Evolutionary conservation across 1,140 invertebrate genomes (phyloP), one percentile per base, ranked within the genome.

Genomic region (Microvelia longipes): DNA sequence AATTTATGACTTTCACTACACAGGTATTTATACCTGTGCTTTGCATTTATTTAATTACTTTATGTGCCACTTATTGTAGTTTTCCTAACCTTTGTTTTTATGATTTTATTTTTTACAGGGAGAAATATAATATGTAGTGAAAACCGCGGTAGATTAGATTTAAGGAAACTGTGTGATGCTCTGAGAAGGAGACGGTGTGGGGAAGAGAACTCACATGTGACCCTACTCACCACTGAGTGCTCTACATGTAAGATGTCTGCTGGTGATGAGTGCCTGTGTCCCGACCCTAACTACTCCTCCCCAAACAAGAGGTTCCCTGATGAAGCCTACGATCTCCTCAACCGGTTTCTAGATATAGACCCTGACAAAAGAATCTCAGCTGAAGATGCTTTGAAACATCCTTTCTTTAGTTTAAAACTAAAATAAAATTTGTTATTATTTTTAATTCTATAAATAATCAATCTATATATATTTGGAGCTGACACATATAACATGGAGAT

Each of bases 281-380:
- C 28, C 29, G 65, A 1, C 60, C 19, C 29, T 24, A 65, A 19
- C 2, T 1, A 5, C 2, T 2, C 2, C 5, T 2, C 24, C 11
- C 2, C 5, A 2, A 27, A 67, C 28, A 5, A 5, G 1, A 2
- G 26, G 24, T 61, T 90, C 77, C 90, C 91, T 28, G 82, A 84
- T 74, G 77, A 80, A 72, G 91, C 90, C 13, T 88, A 90, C 76
- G 85, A 92, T 77, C 80, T 94, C 29, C 82, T 93, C 70, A 83
- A 84, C 74, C 83, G 81, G 63, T 83, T 94, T 77, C 79, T 95
- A 72, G 87, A 91, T 76, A 80, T 92, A 68, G 86, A 93, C 81
- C 90, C 91, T 60, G 78, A 81, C 69, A 84, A 82, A 28, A 82
- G 92, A 73, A 85, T 89, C 73, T 86, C 88, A 13, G 91, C 92